These are phyloP conservation scores for Hycleus cichorii DNA, from an alignment of 1,140 invertebrate species.

Conservation along the genomic window DNA sequence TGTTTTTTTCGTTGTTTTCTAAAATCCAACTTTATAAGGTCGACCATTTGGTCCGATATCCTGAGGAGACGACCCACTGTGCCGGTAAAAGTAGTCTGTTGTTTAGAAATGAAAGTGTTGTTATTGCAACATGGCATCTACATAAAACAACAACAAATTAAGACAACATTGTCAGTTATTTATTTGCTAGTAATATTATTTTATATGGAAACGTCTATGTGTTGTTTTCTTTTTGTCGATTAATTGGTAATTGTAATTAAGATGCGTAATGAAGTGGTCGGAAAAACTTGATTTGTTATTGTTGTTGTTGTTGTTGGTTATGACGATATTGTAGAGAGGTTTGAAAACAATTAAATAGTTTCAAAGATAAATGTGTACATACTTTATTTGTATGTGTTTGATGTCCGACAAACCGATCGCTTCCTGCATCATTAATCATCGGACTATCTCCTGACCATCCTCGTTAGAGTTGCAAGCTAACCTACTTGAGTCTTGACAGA, in stretches of 20 bases:
- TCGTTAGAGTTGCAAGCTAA: slow-evolving; percentile 4
- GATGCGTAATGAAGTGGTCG: too few species aligned
- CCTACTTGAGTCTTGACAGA: background rate
- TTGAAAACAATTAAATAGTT: slow-evolving; percentile 31
- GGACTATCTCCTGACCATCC: slow-evolving; percentile 11
- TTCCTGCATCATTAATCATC: slow-evolving; percentile 35
- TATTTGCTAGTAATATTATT: too few species aligned
- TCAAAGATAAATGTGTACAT: too few species aligned
- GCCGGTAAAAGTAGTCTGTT: slow-evolving; percentile 11
- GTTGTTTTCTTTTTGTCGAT: too few species aligned
- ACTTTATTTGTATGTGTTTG: slow-evolving; percentile 9
- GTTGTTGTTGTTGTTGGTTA: too few species aligned
- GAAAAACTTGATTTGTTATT: too few species aligned
- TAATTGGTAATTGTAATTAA: too few species aligned
- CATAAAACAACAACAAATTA: too few species aligned
- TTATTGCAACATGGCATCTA: too few species aligned
- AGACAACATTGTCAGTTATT: too few species aligned
- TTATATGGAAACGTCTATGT: background rate
- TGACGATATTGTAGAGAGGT: too few species aligned
- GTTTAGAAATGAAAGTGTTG: slow-evolving; percentile 11
- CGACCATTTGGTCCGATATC: slow-evolving; percentile 12
- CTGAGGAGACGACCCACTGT: slow-evolving; percentile 9
- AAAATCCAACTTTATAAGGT: background rate
- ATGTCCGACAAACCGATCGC: slow-evolving; percentile 28
- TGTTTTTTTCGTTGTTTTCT: slow-evolving; percentile 4